Conservation (phyloP, 2,113 vertebrate species). For the Hypanus sabinus region DNA sequence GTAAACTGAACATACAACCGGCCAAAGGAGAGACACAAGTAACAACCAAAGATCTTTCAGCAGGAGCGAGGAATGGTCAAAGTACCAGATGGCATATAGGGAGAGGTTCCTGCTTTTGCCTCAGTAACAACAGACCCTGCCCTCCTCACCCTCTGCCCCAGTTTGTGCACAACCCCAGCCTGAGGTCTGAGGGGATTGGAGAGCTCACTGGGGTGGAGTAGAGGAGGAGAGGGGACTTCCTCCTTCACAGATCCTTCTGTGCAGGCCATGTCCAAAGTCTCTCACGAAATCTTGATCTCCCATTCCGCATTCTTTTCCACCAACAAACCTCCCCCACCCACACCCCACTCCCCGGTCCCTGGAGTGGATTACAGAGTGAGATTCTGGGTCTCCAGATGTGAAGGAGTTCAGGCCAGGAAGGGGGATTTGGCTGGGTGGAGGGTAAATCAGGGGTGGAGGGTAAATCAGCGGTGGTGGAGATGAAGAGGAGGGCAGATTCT, state of each 20-base stretch:
- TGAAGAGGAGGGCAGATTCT: not conserved
- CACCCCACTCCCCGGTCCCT: too few relatives aligned
- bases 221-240: not conserved
- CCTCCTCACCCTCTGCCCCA: not conserved
- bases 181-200: not conserved
- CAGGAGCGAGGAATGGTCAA: not conserved
- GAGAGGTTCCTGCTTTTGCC: not conserved
- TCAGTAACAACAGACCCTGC: not conserved
- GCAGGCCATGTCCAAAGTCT: not conserved
- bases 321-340: too few relatives aligned
- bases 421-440: slow-evolving; percentile 31
- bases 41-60: not conserved
- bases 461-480: not conserved
- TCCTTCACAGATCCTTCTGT: not conserved
- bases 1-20: slow-evolving; percentile 5
- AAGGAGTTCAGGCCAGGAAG: accelerated
- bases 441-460: not conserved
- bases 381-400: not conserved
- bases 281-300: not conserved
- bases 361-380: not conserved
- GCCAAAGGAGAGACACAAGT: not conserved
- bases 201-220: not conserved
- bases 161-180: slow-evolving; percentile 38
- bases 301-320: not conserved
- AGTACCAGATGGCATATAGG: not conserved